Conservation (phyloP, 2,888 invertebrate genomes). For the Drosophila kanekoi region DNA sequence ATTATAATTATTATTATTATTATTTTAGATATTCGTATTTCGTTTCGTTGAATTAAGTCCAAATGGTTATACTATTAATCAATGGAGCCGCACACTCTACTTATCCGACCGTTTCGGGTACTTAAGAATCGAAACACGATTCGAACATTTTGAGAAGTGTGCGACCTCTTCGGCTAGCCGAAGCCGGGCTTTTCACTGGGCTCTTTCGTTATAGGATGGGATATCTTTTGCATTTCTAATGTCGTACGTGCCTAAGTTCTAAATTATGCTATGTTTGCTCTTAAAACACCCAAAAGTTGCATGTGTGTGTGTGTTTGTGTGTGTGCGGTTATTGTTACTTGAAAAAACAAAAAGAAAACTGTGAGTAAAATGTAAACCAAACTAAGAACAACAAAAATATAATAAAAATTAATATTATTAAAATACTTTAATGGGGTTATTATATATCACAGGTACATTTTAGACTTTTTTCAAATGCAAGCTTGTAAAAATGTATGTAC, state of each 20-base stretch:
- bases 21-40: conserved; percentile 52
- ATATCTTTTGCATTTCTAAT: conserved; percentile 78
- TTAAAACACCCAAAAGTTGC: conserved; percentile 49
- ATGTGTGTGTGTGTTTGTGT: conserved; percentile 28
- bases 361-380: conserved; percentile 32
- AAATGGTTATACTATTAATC: conserved; percentile 38
- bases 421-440: conserved; percentile 81
- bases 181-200: conserved; percentile 52
- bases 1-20: conserved; percentile 18
- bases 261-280: conserved; percentile 66
- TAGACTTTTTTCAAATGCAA: conserved; percentile 80
- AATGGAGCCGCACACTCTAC: conserved; percentile 20
- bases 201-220: conserved; percentile 32
- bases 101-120: conserved; percentile 11
- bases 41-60: conserved; percentile 72
- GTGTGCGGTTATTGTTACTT: conserved; percentile 47
- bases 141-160: conserved; percentile 31
- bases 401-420: conserved; percentile 46
- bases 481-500: conserved; percentile 78
- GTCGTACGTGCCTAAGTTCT: conserved; percentile 73
- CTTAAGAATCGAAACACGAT: conserved; percentile 41
- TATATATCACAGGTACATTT: conserved; percentile 85
- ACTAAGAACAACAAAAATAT: conserved; percentile 26
- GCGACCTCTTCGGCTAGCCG: conserved; percentile 44
- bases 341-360: conserved; percentile 26